Evolutionary conservation across 2,113 vertebrate species (phyloP).

Genomic region (Sylvicapra grimmia): DNA sequence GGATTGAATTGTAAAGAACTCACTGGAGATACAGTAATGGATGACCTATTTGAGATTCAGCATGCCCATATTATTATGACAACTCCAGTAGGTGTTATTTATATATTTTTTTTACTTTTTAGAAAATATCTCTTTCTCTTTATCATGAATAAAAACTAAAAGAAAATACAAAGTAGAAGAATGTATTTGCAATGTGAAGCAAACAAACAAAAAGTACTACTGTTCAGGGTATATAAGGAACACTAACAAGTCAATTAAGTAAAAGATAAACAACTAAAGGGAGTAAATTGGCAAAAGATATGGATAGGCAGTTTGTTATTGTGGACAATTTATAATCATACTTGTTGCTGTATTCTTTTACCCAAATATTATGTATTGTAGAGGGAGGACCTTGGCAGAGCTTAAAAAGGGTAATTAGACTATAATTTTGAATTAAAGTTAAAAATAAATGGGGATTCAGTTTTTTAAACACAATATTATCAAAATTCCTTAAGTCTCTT

Average conservation of each 20-base stretch:
- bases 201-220: neutral
- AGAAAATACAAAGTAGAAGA: neutral
- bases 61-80: constrained; percentile 96
- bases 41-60: constrained; percentile 98
- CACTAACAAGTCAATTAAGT: neutral
- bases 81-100: constrained; percentile 89
- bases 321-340: constrained; percentile 11
- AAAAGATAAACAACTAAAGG: constrained; percentile 4
- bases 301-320: neutral
- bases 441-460: neutral
- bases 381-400: neutral
- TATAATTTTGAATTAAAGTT: neutral
- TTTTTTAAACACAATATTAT: constrained; percentile 21
- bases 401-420: neutral
- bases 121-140: constrained; percentile 18
- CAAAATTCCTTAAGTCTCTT: constrained; percentile 1
- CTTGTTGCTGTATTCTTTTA: neutral
- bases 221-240: neutral
- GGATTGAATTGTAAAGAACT: constrained; percentile 95
- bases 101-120: constrained; percentile 38
- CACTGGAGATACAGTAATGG: constrained; percentile 95
- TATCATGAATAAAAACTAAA: neutral
- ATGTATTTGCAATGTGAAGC: constrained; percentile 8
- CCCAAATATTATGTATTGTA: neutral
- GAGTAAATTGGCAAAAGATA: neutral